phyloP scores from a whole-genome alignment of 2,888 invertebrate species.

The Plutella xylostella region DNA sequence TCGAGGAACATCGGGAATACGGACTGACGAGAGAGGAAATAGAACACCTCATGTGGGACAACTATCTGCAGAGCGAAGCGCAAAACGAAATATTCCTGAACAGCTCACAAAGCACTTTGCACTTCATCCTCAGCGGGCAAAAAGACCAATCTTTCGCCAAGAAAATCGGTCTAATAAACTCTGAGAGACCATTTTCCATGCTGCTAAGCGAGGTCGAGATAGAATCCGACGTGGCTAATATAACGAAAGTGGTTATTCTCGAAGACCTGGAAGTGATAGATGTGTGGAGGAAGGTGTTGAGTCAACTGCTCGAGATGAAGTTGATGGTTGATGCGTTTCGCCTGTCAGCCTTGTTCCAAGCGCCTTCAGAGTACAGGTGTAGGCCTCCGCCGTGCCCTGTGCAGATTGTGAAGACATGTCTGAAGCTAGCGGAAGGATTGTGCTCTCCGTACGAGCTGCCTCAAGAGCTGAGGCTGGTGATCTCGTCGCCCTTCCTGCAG shows the following conservation, averaged over 20 bases:
- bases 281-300: conserved; percentile 59
- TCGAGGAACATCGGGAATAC: conserved; percentile 48
- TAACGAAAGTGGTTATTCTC: conserved; percentile 43
- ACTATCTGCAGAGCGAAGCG: conserved; percentile 42
- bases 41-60: conserved; percentile 60
- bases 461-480: conserved; percentile 72
- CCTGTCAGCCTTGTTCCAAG: conserved; percentile 64
- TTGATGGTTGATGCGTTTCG: conserved; percentile 72
- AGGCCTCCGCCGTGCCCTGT: conserved; percentile 54
- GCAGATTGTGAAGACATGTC: conserved; percentile 71
- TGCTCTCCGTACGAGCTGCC: conserved; percentile 73
- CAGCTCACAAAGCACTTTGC: conserved; percentile 42
- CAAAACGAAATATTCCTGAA: conserved; percentile 37
- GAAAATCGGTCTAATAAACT: conserved; percentile 33
- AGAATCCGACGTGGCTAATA: conserved; percentile 53
- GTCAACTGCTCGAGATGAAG: conserved; percentile 65
- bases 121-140: conserved; percentile 46
- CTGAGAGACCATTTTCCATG: conserved; percentile 46
- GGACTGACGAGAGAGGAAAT: conserved; percentile 47
- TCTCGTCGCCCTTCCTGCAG: conserved; percentile 46
- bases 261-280: conserved; percentile 49
- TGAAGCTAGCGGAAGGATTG: conserved; percentile 73
- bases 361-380: conserved; percentile 50
- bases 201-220: conserved; percentile 53
- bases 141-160: conserved; percentile 38